Evolutionary conservation across 1,140 invertebrate species (phyloP), one percentile per base, ranked within the genome.

Genomic region (Drosophila repletoides): DNA sequence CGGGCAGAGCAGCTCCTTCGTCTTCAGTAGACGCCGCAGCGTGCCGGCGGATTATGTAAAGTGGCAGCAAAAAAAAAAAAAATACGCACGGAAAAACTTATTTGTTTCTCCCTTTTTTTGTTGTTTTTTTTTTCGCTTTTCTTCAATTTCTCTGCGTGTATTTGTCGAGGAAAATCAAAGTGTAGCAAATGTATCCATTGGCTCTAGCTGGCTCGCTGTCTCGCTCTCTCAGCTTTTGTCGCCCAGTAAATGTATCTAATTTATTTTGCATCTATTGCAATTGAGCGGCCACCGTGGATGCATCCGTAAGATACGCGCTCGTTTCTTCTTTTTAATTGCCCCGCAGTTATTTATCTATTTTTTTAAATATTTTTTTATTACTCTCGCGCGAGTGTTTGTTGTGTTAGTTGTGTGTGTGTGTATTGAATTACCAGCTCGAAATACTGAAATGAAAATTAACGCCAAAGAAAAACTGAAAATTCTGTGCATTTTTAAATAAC

Each of bases 221-320:
- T 6, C 43, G n/a, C 12, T 31, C 26, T 28, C 43, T 33, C 12
- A 36, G 21, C 19, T 19, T 59, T 52, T 63, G 59, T 63, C 55
- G 59, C 34, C 67, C 75, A 80, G 67, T 86, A 77, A 83, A 65
- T 80, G 72, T 61, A 64, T 59, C 72, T 72, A 86, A 86, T 84
- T 80, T 80, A 80, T 84, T 80, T 86, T 69, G 80, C 80, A 84
- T 86, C 71, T 69, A 79, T 84, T 59, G 80, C 80, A 84, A 84
- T 84, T 80, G 80, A 75, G 80, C 43, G 46, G 36, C 55, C 52
- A 55, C 61, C 43, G 48, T 63, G 43, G 40, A 61, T 58, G 71
- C 60, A 80, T 67, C 67, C 73, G 51, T 29, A 56, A 83, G 79
- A 83, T 73, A 81, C 76, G 52, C 55, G 41, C 55, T 43, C 49